Evolutionary conservation across 2,797 vertebrate genomes (phyloP).

Genomic region (Chrysocyon brachyurus): DNA sequence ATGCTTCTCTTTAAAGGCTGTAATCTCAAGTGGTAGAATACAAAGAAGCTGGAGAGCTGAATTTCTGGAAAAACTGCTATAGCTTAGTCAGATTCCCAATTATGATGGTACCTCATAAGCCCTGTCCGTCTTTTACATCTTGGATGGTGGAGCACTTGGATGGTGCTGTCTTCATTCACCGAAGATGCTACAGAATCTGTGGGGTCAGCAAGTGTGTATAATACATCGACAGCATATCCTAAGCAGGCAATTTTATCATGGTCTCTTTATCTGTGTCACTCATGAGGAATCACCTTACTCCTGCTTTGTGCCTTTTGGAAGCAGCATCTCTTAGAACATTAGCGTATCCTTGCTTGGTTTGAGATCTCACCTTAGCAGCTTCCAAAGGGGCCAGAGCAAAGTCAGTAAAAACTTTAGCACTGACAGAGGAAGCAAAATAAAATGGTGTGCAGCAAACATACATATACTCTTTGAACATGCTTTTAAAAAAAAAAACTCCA

Average conservation of each 20-base stretch:
- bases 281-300: slow-evolving; percentile 94
- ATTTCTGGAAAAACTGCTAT: slow-evolving; percentile 95
- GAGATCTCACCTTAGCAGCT: slow-evolving; percentile 94
- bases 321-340: slow-evolving; percentile 91
- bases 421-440: slow-evolving; percentile 94
- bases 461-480: slow-evolving; percentile 92
- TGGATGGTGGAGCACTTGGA: slow-evolving; percentile 88
- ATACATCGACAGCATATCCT: slow-evolving; percentile 93
- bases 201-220: slow-evolving; percentile 93
- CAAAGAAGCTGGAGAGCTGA: slow-evolving; percentile 93
- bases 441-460: slow-evolving; percentile 94
- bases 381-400: slow-evolving; percentile 94
- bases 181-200: slow-evolving; percentile 95
- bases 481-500: slow-evolving; percentile 88
- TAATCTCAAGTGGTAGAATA: slow-evolving; percentile 93
- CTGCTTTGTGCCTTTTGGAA: slow-evolving; percentile 95
- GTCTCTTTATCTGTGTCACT: slow-evolving; percentile 90
- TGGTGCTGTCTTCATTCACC: slow-evolving; percentile 94
- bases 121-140: slow-evolving; percentile 93
- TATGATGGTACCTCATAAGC: slow-evolving; percentile 94
- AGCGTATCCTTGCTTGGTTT: slow-evolving; percentile 93
- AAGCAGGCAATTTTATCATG: slow-evolving; percentile 90
- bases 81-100: slow-evolving; percentile 93
- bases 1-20: slow-evolving; percentile 94
- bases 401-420: slow-evolving; percentile 94